Conservation (phyloP, 2,797 vertebrate species). For the Oreochromis grahami region DNA sequence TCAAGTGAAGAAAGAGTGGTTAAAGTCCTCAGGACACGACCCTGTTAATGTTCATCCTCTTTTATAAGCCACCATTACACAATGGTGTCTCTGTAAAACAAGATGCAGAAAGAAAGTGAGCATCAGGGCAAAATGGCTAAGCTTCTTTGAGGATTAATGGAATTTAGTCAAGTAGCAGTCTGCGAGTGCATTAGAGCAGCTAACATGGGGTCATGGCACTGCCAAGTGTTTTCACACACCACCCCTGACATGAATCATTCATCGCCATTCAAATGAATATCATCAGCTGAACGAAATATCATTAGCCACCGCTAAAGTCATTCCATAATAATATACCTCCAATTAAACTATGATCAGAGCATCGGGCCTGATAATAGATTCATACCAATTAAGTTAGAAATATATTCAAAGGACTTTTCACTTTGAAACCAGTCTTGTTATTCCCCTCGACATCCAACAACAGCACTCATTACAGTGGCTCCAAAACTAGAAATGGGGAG, state of each 20-base stretch:
- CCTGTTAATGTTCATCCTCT: conserved; percentile 52
- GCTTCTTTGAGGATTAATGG: conserved; percentile 76
- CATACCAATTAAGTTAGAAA: conserved; percentile 79
- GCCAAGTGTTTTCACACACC: conserved; percentile 57
- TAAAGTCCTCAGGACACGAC: conserved; percentile 44
- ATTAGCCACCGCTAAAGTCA: conserved; percentile 56
- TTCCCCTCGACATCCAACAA: conserved; percentile 78
- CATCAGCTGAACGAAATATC: conserved; percentile 60
- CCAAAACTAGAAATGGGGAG: conserved; percentile 74
- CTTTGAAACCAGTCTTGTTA: conserved; percentile 82
- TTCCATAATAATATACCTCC: conserved; percentile 74
- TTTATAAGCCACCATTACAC: conserved; percentile 67
- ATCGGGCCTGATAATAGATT: conserved; percentile 75
- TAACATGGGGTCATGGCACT: conserved; percentile 59
- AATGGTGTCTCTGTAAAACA: conserved; percentile 71
- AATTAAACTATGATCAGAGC: conserved; percentile 80
- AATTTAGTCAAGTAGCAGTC: conserved; percentile 73
- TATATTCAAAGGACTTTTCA: conserved; percentile 81
- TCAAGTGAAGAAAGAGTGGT: conserved; percentile 27
- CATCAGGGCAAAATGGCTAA: conserved; percentile 67
- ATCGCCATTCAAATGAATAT: conserved; percentile 69
- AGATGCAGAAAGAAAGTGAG: conserved; percentile 62
- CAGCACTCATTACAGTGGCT: conserved; percentile 80
- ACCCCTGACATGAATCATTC: conserved; percentile 70
- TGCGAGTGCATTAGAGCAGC: conserved; percentile 62